Base-by-base conservation (phyloP, 1,140 invertebrate species). In the Bombus consobrinus region DNA sequence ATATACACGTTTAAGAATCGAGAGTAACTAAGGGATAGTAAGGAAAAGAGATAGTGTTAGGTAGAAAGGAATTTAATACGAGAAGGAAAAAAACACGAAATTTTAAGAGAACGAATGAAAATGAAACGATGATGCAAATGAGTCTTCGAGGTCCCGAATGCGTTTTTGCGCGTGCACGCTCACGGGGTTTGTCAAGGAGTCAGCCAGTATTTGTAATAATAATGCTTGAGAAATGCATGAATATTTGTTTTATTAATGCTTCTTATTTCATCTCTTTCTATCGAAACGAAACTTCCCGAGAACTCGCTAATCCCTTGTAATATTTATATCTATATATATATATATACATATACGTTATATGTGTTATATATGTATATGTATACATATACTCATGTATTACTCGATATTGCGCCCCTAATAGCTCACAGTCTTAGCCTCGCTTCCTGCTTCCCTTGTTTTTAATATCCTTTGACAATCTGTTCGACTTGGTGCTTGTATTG, bases 241-340 rank as follows among this genome's bases (percentile, higher is more conserved):
- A 96, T 97, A 97, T 97, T 97, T 97, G 97, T 97, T 97, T 97
- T 97, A 97, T 97, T 97, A 97, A 97, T 97, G 96, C 96, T 96
- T 96, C 96, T 96, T 96, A 96, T 96, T 96, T 96, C 94, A 95
- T 95, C 95, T 95, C 89, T 94, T 93, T 94, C 92, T 92, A 90
- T 92, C 79, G 86, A 93, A 81, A 89, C 68, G 86, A 73, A 87
- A 90, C 64, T 91, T 90, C 89, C 87, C 90, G 64, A 81, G 28
- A 88, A 85, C 91, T 89, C 85, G 92, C 92, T 93, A 92, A 91
- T 93, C 91, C 92, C 91, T 91, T 91, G 91, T 93, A 93, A 93
- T 92, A 92, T 91, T 84, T 90, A 91, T 87, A 87, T 83, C 39
- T 88, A 81, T 83, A 91, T 87, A 85, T 79, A 53, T 89, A 86